These are phyloP conservation scores for Sebastes oblongus DNA, from an alignment of 2,797 vertebrate genomes.

Conservation along the genomic window DNA sequence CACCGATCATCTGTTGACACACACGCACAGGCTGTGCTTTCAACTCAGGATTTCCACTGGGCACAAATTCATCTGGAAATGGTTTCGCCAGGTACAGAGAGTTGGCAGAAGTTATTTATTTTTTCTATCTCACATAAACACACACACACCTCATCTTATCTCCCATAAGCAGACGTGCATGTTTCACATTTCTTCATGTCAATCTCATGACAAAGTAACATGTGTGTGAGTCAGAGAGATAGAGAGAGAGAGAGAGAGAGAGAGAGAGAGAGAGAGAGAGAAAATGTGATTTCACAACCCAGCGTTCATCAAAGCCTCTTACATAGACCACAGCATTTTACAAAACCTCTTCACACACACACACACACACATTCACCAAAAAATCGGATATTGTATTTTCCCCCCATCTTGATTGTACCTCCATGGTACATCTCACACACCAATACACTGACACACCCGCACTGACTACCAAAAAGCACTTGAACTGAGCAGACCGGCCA, in stretches of 20 bases:
- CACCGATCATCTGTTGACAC: conserved; percentile 6
- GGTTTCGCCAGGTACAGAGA: conserved; percentile 37
- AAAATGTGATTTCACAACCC: conserved; percentile 40
- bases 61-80: conserved; percentile 32
- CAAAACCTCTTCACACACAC: background rate
- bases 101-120: conserved; percentile 42
- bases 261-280: background rate
- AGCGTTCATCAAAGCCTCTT: conserved; percentile 71
- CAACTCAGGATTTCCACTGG: conserved; percentile 25
- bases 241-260: background rate
- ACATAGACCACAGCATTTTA: conserved; percentile 33
- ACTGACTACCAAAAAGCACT: conserved; percentile 3
- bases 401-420: conserved; percentile 1
- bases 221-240: conserved; percentile 15
- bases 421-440: background rate
- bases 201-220: conserved; percentile 53
- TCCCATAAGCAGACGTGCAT: conserved; percentile 70
- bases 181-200: conserved; percentile 55
- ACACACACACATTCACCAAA: conserved; percentile 1
- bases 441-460: background rate
- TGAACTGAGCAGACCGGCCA: conserved; percentile 13
- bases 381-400: background rate
- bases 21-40: conserved; percentile 15
- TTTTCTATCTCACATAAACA: background rate
- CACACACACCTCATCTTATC: conserved; percentile 69